Evolutionary conservation across 1,140 invertebrate species (phyloP), one percentile per base, ranked within the genome.

Genomic region (Drosophila kanapiae): DNA sequence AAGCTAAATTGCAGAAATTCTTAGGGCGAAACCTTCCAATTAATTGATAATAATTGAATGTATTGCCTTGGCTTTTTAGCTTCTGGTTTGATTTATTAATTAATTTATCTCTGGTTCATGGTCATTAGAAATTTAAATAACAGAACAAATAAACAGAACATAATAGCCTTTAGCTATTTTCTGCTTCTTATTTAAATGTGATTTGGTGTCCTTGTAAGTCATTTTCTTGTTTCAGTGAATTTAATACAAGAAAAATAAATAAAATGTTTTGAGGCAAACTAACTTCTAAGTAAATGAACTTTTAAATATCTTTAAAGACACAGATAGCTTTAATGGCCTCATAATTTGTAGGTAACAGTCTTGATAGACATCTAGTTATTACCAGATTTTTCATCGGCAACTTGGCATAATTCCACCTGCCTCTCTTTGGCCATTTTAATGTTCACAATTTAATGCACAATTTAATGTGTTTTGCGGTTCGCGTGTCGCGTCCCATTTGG

Each of bases 401-500:
- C 43, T 68, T 45, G 31, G 16, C 35, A 18, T 69, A 51, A 37
- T 49, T 72, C 37, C 56, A 42, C 37, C 56, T 61, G 56, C 16
- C 14, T 10, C 54, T 33, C 5, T 6, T 27, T 6, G 16, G 51
- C 7, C 3, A 48, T 47, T 35, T 38, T 31, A 23, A 69, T 72
- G 40, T 18, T 54, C 18, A n/a, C 37, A 70, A 35, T 69, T 69
- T 69, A 48, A 58, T 40, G 43, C 14, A 10, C 40, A 59, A 49
- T 72, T 59, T 59, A 35, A 27, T 53, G 33, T 11, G 6, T 45
- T 37, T 60, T 37, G 38, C 31, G 33, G 6, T n/a, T 54, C 31
- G 31, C 48, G 35, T 38, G 31, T 14, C 49, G 27, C 16, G 63
- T 43, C 69, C 29, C 69, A 72, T 72, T 53, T 71, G 68, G 53